Conservation (phyloP, 2,113 vertebrate genomes). For the Cynopterus brachyotis region DNA sequence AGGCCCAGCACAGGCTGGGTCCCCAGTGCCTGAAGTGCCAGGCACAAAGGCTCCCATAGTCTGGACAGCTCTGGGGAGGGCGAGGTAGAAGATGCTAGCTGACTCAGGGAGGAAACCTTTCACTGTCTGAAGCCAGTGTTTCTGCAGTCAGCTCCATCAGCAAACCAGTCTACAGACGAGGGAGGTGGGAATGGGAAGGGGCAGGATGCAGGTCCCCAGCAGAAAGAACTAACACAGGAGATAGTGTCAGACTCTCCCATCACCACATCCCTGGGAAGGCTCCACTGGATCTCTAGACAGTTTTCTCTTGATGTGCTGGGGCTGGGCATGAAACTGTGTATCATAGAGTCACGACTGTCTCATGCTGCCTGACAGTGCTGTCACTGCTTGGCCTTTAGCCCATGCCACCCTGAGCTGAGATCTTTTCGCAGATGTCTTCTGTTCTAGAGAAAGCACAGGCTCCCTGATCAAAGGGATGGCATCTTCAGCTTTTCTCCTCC, state of each 20-base stretch:
- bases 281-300: not conserved
- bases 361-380: slow-evolving; percentile 36
- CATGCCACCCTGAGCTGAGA: slow-evolving; percentile 53
- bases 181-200: not conserved
- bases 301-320: not conserved
- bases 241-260: not conserved
- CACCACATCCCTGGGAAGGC: not conserved
- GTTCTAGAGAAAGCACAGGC: not conserved
- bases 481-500: not conserved
- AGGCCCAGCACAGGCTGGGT: not conserved
- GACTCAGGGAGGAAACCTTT: not conserved
- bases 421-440: slow-evolving; percentile 16
- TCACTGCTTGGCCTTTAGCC: slow-evolving; percentile 58
- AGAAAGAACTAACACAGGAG: not conserved
- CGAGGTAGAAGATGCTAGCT: not conserved
- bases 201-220: not conserved
- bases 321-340: not conserved
- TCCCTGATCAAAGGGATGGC: not conserved
- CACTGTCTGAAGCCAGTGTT: not conserved
- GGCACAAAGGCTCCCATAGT: not conserved
- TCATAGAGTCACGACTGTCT: not conserved
- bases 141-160: not conserved
- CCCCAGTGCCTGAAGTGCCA: not conserved
- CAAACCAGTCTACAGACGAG: not conserved
- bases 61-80: not conserved